Percentiles rank a stretch among this genome's conserved stretches.
Evolutionary conservation across 2,113 vertebrate species (phyloP).

Genomic region (Hoplias malabaricus): DNA sequence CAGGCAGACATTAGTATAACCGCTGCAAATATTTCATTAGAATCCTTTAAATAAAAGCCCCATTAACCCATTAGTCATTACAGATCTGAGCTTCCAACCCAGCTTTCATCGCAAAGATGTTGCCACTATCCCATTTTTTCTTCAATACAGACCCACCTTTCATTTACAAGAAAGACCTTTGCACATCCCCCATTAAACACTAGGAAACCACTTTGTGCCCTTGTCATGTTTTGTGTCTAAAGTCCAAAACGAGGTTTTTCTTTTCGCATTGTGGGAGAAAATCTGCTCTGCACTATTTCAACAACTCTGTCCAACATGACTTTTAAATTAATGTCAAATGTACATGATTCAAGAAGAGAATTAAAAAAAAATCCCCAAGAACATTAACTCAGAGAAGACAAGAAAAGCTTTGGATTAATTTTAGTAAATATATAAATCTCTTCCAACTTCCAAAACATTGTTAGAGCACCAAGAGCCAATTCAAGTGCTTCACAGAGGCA

Average conservation of each 20-base stretch:
- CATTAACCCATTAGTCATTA: slow-evolving; percentile 23
- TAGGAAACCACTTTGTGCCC: slow-evolving; percentile 62
- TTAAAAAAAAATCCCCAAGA: slow-evolving; percentile 19
- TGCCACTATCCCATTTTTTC: slow-evolving; percentile 5
- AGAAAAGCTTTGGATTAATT: slow-evolving; percentile 2
- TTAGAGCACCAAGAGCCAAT: slow-evolving; percentile 26
- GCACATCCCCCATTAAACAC: slow-evolving; percentile 68
- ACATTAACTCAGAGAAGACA: neutral
- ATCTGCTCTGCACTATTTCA: slow-evolving; percentile 11
- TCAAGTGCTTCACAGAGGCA: slow-evolving; percentile 37
- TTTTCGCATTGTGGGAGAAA: slow-evolving; percentile 8
- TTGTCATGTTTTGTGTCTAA: slow-evolving; percentile 49
- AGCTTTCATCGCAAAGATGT: slow-evolving; percentile 9
- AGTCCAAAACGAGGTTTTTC: slow-evolving; percentile 21
- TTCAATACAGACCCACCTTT: slow-evolving; percentile 54
- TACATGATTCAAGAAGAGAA: slow-evolving; percentile 47
- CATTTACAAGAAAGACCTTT: slow-evolving; percentile 59
- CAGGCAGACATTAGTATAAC: slow-evolving; percentile 39
- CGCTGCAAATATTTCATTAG: slow-evolving; percentile 49
- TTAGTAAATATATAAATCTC: neutral
- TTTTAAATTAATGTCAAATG: slow-evolving; percentile 42
- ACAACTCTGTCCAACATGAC: slow-evolving; percentile 23
- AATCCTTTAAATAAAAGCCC: slow-evolving; percentile 43
- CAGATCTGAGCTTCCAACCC: slow-evolving; percentile 34
- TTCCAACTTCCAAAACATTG: slow-evolving; percentile 1